Percentiles rank a stretch among this genome's conserved stretches.
Conservation (phyloP, 2,888 invertebrate genomes). For the Drosophila barbarae region DNA sequence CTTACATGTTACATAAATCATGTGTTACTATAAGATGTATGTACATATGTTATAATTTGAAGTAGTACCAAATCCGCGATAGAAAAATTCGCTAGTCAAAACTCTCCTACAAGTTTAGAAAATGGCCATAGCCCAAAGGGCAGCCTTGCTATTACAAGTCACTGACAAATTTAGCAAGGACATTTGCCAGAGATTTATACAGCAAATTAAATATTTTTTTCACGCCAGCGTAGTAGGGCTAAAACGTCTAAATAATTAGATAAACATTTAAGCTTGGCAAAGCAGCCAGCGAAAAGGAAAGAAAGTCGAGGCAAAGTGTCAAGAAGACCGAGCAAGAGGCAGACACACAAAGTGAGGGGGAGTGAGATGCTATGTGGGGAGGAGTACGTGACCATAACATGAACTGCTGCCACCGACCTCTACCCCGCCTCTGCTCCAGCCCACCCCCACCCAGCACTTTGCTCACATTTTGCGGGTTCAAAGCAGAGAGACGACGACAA, state of each 20-base stretch:
- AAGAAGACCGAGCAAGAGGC: conserved; percentile 31
- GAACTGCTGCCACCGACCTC: conserved; percentile 58
- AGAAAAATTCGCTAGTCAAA: not conserved
- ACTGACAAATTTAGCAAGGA: conserved; percentile 33
- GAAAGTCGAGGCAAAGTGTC: conserved; percentile 35
- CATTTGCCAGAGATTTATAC: conserved; percentile 45
- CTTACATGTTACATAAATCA: no score
- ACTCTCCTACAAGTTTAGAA: no score
- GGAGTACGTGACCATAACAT: conserved; percentile 74
- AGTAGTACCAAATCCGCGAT: not conserved
- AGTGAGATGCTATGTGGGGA: conserved; percentile 38
- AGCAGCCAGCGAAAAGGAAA: conserved; percentile 43
- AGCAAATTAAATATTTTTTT: conserved; percentile 50
- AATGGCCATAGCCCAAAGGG: not conserved
- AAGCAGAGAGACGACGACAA: conserved; percentile 67
- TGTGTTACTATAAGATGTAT: no score
- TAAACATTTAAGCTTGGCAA: conserved; percentile 66
- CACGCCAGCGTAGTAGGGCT: conserved; percentile 13
- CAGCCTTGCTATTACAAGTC: conserved; percentile 31
- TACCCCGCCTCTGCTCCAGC: conserved; percentile 9
- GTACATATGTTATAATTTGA: not conserved
- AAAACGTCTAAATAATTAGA: conserved; percentile 73
- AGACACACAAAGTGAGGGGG: conserved; percentile 55
- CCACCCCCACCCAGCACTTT: conserved; percentile 12
- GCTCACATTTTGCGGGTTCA: conserved; percentile 60